phyloP scores from a whole-genome alignment of 2,888 invertebrate species.

The Zygogramma bicolorata region DNA sequence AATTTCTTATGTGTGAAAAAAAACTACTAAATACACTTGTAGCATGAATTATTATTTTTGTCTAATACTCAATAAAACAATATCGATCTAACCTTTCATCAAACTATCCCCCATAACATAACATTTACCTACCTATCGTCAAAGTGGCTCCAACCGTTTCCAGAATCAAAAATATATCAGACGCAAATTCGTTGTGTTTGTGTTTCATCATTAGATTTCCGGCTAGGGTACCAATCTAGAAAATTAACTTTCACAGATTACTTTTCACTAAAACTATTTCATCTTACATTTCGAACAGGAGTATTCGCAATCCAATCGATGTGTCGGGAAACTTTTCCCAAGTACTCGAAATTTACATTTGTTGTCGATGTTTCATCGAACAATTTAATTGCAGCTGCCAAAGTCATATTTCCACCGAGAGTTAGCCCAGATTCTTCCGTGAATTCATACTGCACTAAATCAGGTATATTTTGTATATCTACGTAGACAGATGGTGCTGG shows the following conservation, averaged over 20 bases:
- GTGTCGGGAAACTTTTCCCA: slow-evolving; percentile 72
- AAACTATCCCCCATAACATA: too few relatives aligned
- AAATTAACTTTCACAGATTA: slow-evolving; percentile 4
- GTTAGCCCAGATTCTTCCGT: slow-evolving; percentile 67
- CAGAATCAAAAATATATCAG: slow-evolving; percentile 77
- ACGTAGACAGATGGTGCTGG: slow-evolving; percentile 70
- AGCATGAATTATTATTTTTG: too few relatives aligned
- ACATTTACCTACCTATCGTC: slow-evolving; percentile 52
- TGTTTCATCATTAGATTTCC: slow-evolving; percentile 80
- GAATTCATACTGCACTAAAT: slow-evolving; percentile 67
- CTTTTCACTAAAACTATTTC: not conserved
- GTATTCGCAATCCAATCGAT: slow-evolving; percentile 78
- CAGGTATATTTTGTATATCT: slow-evolving; percentile 72
- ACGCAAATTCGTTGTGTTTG: slow-evolving; percentile 76
- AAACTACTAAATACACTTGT: too few relatives aligned
- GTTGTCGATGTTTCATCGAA: slow-evolving; percentile 66
- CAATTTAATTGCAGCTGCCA: slow-evolving; percentile 70
- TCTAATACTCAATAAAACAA: too few relatives aligned
- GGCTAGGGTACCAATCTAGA: slow-evolving; percentile 76
- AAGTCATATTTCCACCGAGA: slow-evolving; percentile 72
- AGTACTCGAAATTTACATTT: slow-evolving; percentile 70
- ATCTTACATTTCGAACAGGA: slow-evolving; percentile 68
- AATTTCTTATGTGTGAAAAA: too few relatives aligned
- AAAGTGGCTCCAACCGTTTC: slow-evolving; percentile 72
- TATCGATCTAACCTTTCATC: too few relatives aligned